phyloP scores from a whole-genome alignment of 2,888 invertebrate genomes.

The Scaptomyza tumidula region DNA sequence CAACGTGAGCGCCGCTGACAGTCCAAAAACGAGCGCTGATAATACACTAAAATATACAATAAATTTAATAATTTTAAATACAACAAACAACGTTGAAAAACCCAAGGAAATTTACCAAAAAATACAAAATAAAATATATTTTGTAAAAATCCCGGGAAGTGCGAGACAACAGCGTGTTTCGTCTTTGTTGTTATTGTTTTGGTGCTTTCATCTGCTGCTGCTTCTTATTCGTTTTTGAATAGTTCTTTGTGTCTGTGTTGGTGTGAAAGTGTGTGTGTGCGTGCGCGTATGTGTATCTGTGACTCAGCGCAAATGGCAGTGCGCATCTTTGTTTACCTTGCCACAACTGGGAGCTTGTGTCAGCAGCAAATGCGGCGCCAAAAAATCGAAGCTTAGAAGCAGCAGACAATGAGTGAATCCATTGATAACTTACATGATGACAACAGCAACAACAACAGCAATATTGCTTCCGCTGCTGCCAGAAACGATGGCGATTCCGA shows the following conservation, averaged over 20 bases:
- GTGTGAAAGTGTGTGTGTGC: conserved; percentile 11
- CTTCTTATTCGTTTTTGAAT: conserved; percentile 34
- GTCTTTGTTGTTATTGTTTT: conserved; percentile 68
- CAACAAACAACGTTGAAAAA: conserved; percentile 13
- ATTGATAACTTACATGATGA: conserved; percentile 76
- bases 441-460: conserved; percentile 58
- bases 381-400: conserved; percentile 33
- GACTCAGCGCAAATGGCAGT: conserved; percentile 73
- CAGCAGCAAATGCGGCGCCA: conserved; percentile 66
- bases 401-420: conserved; percentile 68
- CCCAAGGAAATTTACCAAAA: background rate
- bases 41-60: conserved; percentile 24
- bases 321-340: conserved; percentile 70
- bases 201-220: conserved; percentile 30
- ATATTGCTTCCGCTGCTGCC: conserved; percentile 65
- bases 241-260: conserved; percentile 60
- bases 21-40: conserved; percentile 38
- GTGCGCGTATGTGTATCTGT: conserved; percentile 35
- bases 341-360: conserved; percentile 3
- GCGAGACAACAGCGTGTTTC: conserved; percentile 21
- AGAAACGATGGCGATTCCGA: conserved; percentile 80
- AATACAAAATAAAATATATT: background rate
- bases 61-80: conserved; percentile 4
- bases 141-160: conserved; percentile 31
- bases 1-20: conserved; percentile 70